Evolutionary conservation across 2,888 invertebrate genomes (phyloP), one percentile per base, ranked within the genome.

Genomic region (Lasioglossum leucozonium): DNA sequence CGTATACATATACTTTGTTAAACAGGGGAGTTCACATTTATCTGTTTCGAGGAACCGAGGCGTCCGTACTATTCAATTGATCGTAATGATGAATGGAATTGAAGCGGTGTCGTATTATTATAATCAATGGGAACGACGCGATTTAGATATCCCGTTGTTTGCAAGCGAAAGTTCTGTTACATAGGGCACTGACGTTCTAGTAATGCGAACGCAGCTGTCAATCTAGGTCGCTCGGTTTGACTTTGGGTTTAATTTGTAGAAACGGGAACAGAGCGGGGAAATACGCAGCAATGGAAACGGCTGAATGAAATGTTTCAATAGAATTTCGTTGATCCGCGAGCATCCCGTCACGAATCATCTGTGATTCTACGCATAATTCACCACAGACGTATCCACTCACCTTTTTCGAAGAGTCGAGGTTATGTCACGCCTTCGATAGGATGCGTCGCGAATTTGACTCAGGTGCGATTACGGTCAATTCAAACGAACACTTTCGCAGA

Each of bases 351-450:
- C 16, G 58, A 47, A 16, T 40, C 40, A 6, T n/a, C 30, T 10
- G n/a, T 22, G 30, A 62, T 72, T 62, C 62, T 75, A 76, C 18
- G 13, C 13, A n/a, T 8, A 51, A 42, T 65, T 62, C 58, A n/a
- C 51, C n/a, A 77, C 34, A 5, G 16, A 47, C 26, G 47, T 3
- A 47, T 13, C 37, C 40, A 67, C 87, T 83, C 58, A 89, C 89
- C 85, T 83, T 87, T 55, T 30, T 26, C 47, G 65, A 79, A 74
- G 65, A 34, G 30, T 26, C 55, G 30, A 89, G 89, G 89, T 90
- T 90, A 90, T 87, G 81, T 87, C 73, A 83, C 72, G 77, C 79
- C 30, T 18, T 18, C 62, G 40, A 58, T 37, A 11, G 58, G 58
- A 13, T 72, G 55, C 51, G 37, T 13, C 58, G 34, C 42, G 73